A percentile compares a stretch with the other conserved stretches of the same genome.
These are phyloP conservation scores for Vidua chalybeata DNA, from an alignment of 2,113 vertebrate genomes.

Conservation along the genomic window DNA sequence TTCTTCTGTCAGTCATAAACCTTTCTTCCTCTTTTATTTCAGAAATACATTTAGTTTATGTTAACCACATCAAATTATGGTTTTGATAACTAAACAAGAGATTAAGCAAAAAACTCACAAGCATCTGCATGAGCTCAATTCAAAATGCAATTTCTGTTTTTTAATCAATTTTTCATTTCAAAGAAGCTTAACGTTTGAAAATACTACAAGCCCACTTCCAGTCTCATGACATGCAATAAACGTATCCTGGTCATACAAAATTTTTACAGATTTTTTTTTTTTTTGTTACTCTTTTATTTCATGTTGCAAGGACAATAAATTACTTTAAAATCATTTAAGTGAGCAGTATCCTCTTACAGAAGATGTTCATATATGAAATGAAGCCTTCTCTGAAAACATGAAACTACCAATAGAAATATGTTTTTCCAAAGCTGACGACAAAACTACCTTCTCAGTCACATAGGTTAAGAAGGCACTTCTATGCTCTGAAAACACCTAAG, in stretches of 20 bases:
- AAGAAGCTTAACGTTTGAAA: not conserved
- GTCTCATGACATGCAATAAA: not conserved
- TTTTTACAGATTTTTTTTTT: not conserved
- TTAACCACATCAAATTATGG: not conserved
- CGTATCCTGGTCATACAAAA: not conserved
- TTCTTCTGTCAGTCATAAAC: not conserved
- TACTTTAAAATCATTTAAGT: not conserved
- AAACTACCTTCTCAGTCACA: not conserved
- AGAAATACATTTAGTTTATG: not conserved
- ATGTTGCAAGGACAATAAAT: slow-evolving; percentile 1
- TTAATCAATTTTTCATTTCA: not conserved
- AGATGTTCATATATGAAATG: not conserved
- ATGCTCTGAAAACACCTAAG: not conserved
- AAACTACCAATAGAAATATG: not conserved
- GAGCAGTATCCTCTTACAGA: not conserved
- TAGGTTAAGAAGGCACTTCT: not conserved
- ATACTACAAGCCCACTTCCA: not conserved
- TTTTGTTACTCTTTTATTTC: not conserved
- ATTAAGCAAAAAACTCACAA: not conserved
- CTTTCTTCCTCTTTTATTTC: slow-evolving; percentile 4
- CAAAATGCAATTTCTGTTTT: not conserved
- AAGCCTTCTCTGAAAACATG: not conserved
- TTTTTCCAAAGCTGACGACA: not conserved
- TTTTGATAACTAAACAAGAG: not conserved
- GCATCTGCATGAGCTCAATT: not conserved